phyloP scores from a whole-genome alignment of 2,888 invertebrate genomes.

The Drosophila lacicola region DNA sequence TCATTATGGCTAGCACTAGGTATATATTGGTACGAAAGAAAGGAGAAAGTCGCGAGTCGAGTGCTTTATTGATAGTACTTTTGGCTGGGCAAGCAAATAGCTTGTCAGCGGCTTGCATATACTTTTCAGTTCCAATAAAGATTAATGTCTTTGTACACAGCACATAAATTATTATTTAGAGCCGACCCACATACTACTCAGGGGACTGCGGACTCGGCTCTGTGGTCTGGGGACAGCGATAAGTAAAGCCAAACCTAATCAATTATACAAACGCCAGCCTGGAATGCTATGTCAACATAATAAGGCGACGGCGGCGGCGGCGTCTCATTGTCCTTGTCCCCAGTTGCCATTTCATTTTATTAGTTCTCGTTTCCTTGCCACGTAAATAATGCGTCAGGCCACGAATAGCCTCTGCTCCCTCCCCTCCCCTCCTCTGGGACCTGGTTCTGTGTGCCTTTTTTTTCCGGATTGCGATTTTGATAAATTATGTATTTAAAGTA shows the following conservation, averaged over 20 bases:
- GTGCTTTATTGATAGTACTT: slow-evolving; percentile 28
- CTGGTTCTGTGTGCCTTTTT: slow-evolving; percentile 18
- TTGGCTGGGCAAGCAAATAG: slow-evolving; percentile 46
- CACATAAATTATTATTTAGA: slow-evolving; percentile 76
- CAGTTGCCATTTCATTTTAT: slow-evolving; percentile 59
- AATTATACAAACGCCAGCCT: slow-evolving; percentile 69
- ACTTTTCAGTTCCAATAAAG: slow-evolving; percentile 79
- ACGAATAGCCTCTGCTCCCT: background rate
- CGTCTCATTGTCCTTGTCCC: slow-evolving; percentile 51
- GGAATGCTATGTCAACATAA: slow-evolving; percentile 77
- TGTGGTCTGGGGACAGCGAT: slow-evolving; percentile 4
- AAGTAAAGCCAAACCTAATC: slow-evolving; percentile 69
- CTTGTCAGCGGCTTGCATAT: slow-evolving; percentile 63
- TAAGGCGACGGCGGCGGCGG: slow-evolving; percentile 52
- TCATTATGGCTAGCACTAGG: background rate
- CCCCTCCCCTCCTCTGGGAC: background rate
- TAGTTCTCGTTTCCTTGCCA: slow-evolving; percentile 28
- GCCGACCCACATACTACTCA: slow-evolving; percentile 16
- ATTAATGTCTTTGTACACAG: slow-evolving; percentile 77
- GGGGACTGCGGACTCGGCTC: background rate
- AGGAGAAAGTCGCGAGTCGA: slow-evolving; percentile 23
- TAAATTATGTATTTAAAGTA: slow-evolving; percentile 73
- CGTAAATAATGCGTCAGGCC: slow-evolving; percentile 45
- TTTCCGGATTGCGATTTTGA: slow-evolving; percentile 68
- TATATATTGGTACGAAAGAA: background rate